phyloP scores from a whole-genome alignment of 2,888 invertebrate species.

The Eupithecia inturbata region DNA sequence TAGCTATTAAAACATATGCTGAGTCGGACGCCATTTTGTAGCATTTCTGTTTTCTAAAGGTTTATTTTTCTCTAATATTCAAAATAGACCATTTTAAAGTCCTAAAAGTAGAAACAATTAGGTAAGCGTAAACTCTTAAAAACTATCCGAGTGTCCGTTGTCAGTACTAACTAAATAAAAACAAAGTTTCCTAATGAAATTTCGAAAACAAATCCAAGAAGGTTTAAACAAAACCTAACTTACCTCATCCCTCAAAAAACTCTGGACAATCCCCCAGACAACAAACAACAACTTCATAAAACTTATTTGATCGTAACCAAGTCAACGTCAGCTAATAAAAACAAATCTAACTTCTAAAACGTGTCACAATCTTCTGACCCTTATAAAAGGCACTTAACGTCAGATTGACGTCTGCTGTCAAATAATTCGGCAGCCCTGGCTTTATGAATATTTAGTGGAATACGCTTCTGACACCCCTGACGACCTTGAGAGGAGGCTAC shows the following conservation, averaged over 20 bases:
- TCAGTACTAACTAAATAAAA: background rate
- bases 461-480: constrained; percentile 19
- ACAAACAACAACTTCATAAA: constrained; percentile 10
- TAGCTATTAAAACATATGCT: too few relatives aligned
- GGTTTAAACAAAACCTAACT: background rate
- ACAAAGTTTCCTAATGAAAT: constrained; percentile 4
- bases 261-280: background rate
- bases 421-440: constrained; percentile 38
- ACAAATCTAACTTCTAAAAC: constrained; percentile 26
- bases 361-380: constrained; percentile 24
- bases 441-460: constrained; percentile 45
- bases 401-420: constrained; percentile 33
- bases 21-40: too few relatives aligned
- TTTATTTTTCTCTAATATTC: background rate
- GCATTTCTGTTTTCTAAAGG: too few relatives aligned
- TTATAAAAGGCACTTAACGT: constrained; percentile 27
- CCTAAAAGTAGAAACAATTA: background rate
- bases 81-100: background rate
- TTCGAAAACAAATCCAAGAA: background rate
- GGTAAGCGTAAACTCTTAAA: background rate
- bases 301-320: constrained; percentile 2
- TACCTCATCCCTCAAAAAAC: background rate
- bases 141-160: background rate
- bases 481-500: constrained; percentile 11
- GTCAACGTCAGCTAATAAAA: constrained; percentile 16